Evolutionary conservation across 2,888 invertebrate species (phyloP), one percentile per base, ranked within the genome.

Genomic region (Creontiades dilutus): DNA sequence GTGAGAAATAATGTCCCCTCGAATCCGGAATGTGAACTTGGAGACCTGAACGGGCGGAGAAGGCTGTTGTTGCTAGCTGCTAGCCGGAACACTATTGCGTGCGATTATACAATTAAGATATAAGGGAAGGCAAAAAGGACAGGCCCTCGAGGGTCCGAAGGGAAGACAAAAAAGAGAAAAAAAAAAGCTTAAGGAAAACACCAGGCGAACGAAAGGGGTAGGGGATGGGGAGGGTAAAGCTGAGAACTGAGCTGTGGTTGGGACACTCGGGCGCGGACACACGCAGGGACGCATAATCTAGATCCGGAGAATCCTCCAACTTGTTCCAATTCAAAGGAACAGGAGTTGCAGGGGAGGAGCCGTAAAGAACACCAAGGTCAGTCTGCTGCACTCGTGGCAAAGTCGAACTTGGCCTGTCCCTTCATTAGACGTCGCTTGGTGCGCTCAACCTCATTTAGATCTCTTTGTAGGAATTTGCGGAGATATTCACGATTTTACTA

Each of bases 41-140:
- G 48, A 48, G 37, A 57, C 19, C n/a, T n/a, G 61, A 61, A 28
- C 61, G 85, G 85, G 57, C 27, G 28, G 46, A 46, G 86, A 46
- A 86, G 86, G 82, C 27, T 82, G 82, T 52, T 86, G 86, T 86
- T 75, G 61, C 88, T 86, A 68, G 82, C 57, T 86, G 86, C 68
- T 55, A 81, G 89, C 81, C 37, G 89, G 57, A 80, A 89, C 89
- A 81, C 80, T 89, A 89, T 89, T 89, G 89, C 89, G 89, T 89
- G 89, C 89, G 89, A 89, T 89, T 89, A 89, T 80, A 81, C 89
- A 89, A 89, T 89, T 89, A 89, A 89, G 89, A 89, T 89, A 80
- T 81, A 81, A 80, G 81, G 57, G 80, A 61, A 23, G 68, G 68
- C 68, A 68, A 68, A 68, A 68, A 68, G 68, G 68, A 68, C 57